Evolutionary conservation across 2,797 vertebrate genomes (phyloP).

Genomic region (Megalops cyprinoides): DNA sequence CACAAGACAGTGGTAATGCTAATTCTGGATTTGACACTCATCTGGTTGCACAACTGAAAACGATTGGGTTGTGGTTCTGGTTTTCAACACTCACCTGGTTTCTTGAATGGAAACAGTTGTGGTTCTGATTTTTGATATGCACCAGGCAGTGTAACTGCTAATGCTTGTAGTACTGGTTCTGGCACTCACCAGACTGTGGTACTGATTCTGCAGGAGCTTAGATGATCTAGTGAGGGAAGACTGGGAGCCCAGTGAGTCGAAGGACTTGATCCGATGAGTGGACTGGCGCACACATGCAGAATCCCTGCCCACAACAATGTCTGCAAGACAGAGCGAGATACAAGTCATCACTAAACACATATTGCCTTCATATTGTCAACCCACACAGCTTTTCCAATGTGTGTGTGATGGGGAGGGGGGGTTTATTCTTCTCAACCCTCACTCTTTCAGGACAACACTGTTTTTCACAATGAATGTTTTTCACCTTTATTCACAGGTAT

Average conservation of each 20-base stretch:
- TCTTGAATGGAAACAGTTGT: too few species aligned
- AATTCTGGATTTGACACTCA: too few species aligned
- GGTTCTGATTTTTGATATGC: background rate
- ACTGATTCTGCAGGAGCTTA: slow-evolving; percentile 91
- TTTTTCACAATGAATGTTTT: background rate
- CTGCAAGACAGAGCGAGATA: slow-evolving; percentile 59
- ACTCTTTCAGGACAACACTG: background rate
- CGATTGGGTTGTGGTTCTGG: background rate
- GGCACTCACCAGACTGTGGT: slow-evolving; percentile 91
- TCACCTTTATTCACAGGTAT: background rate
- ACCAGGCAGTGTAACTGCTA: background rate
- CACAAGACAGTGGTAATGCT: too few species aligned
- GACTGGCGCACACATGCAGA: slow-evolving; percentile 89
- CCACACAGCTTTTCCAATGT: background rate
- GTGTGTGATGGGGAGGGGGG: too few species aligned
- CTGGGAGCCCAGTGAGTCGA: slow-evolving; percentile 91
- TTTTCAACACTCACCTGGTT: too few species aligned
- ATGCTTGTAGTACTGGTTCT: slow-evolving; percentile 9
- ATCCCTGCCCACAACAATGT: slow-evolving; percentile 92
- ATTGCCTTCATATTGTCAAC: background rate
- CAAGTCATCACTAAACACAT: background rate
- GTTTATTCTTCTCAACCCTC: background rate
- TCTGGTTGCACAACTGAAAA: too few species aligned
- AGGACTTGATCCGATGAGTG: slow-evolving; percentile 93
- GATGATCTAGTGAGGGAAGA: slow-evolving; percentile 86